Base-by-base conservation (phyloP, 2,888 invertebrate genomes). In the Aplocera efformata region DNA sequence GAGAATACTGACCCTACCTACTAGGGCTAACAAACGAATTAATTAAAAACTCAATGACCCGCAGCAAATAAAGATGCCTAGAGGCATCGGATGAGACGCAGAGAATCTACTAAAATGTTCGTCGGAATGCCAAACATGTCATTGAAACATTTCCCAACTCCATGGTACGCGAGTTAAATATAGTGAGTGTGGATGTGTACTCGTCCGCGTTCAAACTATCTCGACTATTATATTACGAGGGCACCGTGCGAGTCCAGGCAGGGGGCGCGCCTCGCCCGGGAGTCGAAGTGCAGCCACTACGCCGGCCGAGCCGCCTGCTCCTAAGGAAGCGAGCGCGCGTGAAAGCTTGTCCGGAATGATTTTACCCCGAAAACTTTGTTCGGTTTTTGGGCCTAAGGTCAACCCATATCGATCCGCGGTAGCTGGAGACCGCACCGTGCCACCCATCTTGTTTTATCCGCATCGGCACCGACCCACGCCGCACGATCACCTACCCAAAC, bases 331-430 rank as follows among this genome's bases (percentile, higher is more conserved):
- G 4, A 32, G 26, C 20, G 11, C 13, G 2, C 13, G 3, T 17
- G 5, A 26, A 7, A 34, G 26, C 13, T 33, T 40, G 7, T 33
- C 32, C 25, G 9, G 29, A 30, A 31, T 20, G 10, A 31, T 42
- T 10, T 32, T 32, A 36, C 60, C 62, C 48, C 59, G 56, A 35
- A 62, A 60, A 65, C 42, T 53, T 48, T 32, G 48, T 67, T 65
- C 60, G 61, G 60, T 52, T 62, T 63, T 65, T 57, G 67, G 68
- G 68, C 58, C 72, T 79, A 78, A 79, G 78, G 77, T 79, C 80
- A 70, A 67, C 60, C 61, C 48, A 62, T 81, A 84, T 85, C 76
- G 84, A 85, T 83, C 81, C 72, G 73, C 70, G 72, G 67, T 68
- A 74, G 72, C 75, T 74, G 74, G 73, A 61, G 66, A 69, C 69